Percentiles rank a stretch among this genome's conserved stretches.
These are phyloP conservation scores for Trisateles emortualis DNA, from an alignment of 2,888 invertebrate genomes.

Conservation along the genomic window DNA sequence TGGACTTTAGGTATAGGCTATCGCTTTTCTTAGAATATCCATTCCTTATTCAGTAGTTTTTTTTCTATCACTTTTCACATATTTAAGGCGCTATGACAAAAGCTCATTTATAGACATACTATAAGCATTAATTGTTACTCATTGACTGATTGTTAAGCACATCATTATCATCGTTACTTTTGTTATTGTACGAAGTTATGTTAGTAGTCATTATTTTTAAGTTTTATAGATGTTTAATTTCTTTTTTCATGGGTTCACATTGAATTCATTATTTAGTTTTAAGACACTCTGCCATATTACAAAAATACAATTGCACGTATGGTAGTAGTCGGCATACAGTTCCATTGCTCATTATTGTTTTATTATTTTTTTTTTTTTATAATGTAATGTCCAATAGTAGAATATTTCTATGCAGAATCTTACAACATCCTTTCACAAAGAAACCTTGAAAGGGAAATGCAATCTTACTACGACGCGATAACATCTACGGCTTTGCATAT, in stretches of 20 bases:
- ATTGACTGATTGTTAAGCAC: conserved; percentile 76
- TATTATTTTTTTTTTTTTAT: conserved; percentile 49
- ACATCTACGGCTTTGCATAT: conserved; percentile 50
- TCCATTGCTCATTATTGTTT: conserved; percentile 63
- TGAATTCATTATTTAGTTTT: conserved; percentile 60
- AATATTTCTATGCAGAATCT: conserved; percentile 56
- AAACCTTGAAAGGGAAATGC: conserved; percentile 9
- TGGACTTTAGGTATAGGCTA: conserved; percentile 54
- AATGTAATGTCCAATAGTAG: conserved; percentile 40
- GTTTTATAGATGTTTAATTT: conserved; percentile 49
- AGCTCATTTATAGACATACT: conserved; percentile 66
- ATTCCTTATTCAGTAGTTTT: conserved; percentile 78
- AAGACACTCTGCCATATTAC: conserved; percentile 51
- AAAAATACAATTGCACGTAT: conserved; percentile 62
- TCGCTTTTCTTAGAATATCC: conserved; percentile 65
- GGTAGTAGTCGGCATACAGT: conserved; percentile 67
- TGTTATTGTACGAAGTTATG: conserved; percentile 54
- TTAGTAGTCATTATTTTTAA: conserved; percentile 59
- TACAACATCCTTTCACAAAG: conserved; percentile 15
- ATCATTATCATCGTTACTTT: conserved; percentile 58
- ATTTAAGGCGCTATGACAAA: conserved; percentile 63
- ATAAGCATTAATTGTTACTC: conserved; percentile 74
- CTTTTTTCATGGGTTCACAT: conserved; percentile 61
- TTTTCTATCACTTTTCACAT: conserved; percentile 59
- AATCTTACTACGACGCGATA: conserved; percentile 23